Evolutionary conservation across 2,888 invertebrate species (phyloP), one percentile per base, ranked within the genome.

Genomic region (Microplitis manilae): DNA sequence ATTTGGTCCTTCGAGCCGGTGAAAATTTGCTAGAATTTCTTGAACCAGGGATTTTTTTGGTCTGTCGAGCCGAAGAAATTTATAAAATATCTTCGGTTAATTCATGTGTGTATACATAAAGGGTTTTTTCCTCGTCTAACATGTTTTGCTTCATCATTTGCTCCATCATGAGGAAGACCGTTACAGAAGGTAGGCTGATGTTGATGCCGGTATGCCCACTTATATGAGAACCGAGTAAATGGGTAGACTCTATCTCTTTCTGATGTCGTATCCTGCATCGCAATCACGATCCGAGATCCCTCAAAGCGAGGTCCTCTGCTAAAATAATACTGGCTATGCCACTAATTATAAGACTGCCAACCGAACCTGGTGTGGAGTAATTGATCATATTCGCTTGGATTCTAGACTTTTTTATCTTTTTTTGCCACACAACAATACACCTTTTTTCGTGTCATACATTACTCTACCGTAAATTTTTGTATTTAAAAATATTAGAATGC

Each of bases 171-270:
- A 80, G 74, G 71, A 76, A 76, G 77, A 79, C 82, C 82, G 81
- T 84, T 83, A 83, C 81, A 77, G 77, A 83, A 81, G 67, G 50
- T 50, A 50, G 61, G 73, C 68, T 30, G 30, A 30, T 30, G 30
- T 30, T 30, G 30, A 30, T 30, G 30, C 30, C 68, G 75, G 77
- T 81, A 68, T 75, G 74, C 80, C 82, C 83, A 81, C 80, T 85
- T 82, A 80, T 80, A 73, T 68, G 79, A 83, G 81, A 78, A 83
- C 84, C 81, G 82, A 80, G 83, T 79, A 85, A 86, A 86, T 84
- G 85, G 85, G 81, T 84, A 77, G 80, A 78, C 73, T 79, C 77
- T 67, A 70, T 79, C 79, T 82, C 80, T 82, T 73, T 70, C 69
- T 39, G n/a, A 15, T 15, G 8, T 59, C 60, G 30, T 30, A 41